Percentiles rank a stretch among this genome's conserved stretches.
Evolutionary conservation across 2,888 invertebrate species (phyloP).

Genomic region (Thumatha senex): DNA sequence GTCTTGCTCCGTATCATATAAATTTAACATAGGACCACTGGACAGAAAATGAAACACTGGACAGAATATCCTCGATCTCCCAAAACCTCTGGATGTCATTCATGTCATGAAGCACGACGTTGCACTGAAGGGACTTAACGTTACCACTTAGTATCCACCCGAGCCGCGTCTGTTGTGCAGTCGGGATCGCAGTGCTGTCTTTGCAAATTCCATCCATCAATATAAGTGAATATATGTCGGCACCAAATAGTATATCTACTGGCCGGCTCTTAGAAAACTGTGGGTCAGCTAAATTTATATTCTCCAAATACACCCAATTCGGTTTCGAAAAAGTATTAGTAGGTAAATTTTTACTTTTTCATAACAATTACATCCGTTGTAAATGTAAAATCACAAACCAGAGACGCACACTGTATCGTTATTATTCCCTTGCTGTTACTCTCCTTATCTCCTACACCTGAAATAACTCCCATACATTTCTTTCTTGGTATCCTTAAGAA

Average conservation of each 20-base stretch:
- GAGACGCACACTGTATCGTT: not conserved
- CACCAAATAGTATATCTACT: slow-evolving; percentile 6
- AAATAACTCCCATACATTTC: not conserved
- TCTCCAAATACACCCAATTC: not conserved
- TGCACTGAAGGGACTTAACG: not conserved
- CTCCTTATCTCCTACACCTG: not conserved
- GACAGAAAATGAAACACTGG: slow-evolving; percentile 28
- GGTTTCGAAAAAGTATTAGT: not conserved
- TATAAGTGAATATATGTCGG: slow-evolving; percentile 2
- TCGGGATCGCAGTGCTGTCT: not conserved
- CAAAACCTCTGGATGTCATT: slow-evolving; percentile 2
- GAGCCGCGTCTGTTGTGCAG: slow-evolving; percentile 12
- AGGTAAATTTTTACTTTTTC: not conserved
- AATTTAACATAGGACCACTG: not conserved
- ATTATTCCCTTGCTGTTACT: slow-evolving; percentile 1
- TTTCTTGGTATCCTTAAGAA: not conserved
- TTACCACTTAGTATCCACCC: slow-evolving; percentile 15
- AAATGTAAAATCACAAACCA: not conserved
- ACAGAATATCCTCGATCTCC: slow-evolving; percentile 5
- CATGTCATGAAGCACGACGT: slow-evolving; percentile 2
- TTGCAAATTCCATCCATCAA: slow-evolving; percentile 1
- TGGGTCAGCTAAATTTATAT: slow-evolving; percentile 2
- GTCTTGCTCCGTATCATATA: not conserved
- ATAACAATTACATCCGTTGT: slow-evolving; percentile 1
- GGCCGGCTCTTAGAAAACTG: slow-evolving; percentile 4